Evolutionary conservation across 2,797 vertebrate species (phyloP).

Genomic region (Epinephelus coioides): DNA sequence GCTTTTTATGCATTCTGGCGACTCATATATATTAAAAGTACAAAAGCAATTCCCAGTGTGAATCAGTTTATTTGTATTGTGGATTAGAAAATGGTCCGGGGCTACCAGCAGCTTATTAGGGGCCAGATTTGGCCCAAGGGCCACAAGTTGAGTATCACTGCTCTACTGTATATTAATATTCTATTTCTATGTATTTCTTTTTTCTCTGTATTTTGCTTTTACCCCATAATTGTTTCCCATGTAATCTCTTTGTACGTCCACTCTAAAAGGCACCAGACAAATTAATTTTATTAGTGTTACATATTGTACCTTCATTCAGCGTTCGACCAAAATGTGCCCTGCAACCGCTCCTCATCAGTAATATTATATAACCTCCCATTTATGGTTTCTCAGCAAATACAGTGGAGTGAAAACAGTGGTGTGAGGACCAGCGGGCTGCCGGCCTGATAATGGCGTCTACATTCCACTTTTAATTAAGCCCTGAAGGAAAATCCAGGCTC

Average conservation of each 20-base stretch:
- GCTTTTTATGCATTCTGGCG: too few species aligned
- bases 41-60: too few species aligned
- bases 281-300: not conserved
- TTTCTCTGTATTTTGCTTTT: not conserved
- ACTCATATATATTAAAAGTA: too few species aligned
- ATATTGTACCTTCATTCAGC: not conserved
- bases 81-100: too few species aligned
- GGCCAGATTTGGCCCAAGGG: too few species aligned
- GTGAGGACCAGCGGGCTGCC: conserved; percentile 8
- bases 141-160: too few species aligned
- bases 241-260: not conserved
- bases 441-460: conserved; percentile 45
- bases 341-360: conserved; percentile 11
- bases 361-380: conserved; percentile 7
- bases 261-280: not conserved
- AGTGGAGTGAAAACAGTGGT: not conserved
- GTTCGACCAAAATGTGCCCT: not conserved
- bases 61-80: too few species aligned
- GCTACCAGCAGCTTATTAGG: too few species aligned
- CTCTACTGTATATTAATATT: not conserved
- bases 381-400: conserved; percentile 21
- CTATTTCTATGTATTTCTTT: not conserved
- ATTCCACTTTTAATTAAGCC: conserved; percentile 62
- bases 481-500: conserved; percentile 40
- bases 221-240: too few species aligned